Evolutionary conservation across 2,113 vertebrate genomes (phyloP).

Genomic region (Prietella phreatophila): DNA sequence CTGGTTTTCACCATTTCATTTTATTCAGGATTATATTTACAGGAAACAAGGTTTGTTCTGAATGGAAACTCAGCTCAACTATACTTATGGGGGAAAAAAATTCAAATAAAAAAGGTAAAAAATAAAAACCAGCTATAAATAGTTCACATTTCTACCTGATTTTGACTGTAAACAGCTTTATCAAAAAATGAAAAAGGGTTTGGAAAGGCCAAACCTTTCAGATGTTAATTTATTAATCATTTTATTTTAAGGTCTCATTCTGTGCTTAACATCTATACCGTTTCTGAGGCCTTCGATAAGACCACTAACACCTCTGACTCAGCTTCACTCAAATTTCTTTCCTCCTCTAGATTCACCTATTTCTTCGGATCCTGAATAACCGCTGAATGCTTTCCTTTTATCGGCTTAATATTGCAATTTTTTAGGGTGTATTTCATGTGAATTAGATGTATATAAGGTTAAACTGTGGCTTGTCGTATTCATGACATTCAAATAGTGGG

Average conservation of each 20-base stretch:
- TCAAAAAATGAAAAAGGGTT: neutral
- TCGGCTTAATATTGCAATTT: neutral
- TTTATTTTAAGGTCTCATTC: neutral
- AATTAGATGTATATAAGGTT: neutral
- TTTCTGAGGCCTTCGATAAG: neutral
- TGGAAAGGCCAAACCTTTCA: neutral
- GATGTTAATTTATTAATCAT: neutral
- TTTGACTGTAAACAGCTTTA: neutral
- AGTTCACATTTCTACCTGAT: neutral
- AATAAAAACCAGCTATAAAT: neutral
- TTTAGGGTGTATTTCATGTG: neutral
- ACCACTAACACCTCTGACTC: neutral
- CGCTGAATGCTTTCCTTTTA: neutral
- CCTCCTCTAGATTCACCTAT: neutral
- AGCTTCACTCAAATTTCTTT: neutral
- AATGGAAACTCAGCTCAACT: neutral
- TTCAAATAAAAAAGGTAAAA: neutral
- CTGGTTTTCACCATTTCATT: neutral
- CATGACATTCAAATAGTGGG: neutral
- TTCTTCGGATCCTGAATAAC: neutral
- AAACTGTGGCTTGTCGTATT: neutral
- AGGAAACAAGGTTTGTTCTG: neutral
- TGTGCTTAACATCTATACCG: neutral
- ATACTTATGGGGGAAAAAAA: neutral
- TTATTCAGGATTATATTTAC: neutral